Percentiles rank a stretch among this genome's conserved stretches.
phyloP scores from a whole-genome alignment of 2,113 vertebrate species.

The human (Homo sapiens) region DNA sequence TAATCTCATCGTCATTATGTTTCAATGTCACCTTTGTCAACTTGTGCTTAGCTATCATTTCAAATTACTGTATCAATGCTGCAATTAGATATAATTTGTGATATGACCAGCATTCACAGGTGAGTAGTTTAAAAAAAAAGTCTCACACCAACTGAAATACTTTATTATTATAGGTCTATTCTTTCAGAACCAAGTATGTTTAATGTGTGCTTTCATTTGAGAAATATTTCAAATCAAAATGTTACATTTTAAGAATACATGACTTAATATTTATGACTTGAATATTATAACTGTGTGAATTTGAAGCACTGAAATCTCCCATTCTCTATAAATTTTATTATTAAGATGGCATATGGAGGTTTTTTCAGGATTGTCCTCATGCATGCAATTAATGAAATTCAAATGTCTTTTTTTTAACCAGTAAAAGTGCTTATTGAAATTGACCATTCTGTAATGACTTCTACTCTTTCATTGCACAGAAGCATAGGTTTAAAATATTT shows the following conservation, averaged over 20 bases:
- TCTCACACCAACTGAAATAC: constrained; percentile 49
- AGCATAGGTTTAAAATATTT: constrained; percentile 64
- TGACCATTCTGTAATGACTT: constrained; percentile 49
- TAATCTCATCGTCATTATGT: constrained; percentile 80
- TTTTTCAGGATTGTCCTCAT: constrained; percentile 37
- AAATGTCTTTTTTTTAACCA: constrained; percentile 18
- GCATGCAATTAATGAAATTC: constrained; percentile 48
- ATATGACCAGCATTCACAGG: constrained; percentile 78
- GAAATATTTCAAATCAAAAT: constrained; percentile 64
- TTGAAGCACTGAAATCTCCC: not conserved
- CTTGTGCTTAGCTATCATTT: constrained; percentile 80
- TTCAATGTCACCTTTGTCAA: constrained; percentile 86
- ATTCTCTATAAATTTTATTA: not conserved
- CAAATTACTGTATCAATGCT: constrained; percentile 76
- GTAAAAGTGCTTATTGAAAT: constrained; percentile 60
- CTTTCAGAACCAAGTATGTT: constrained; percentile 53
- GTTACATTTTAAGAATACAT: constrained; percentile 66
- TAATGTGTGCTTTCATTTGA: constrained; percentile 42
- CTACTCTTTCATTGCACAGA: constrained; percentile 46
- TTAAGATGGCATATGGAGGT: not conserved
- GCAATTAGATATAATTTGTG: constrained; percentile 78
- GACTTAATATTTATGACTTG: constrained; percentile 71
- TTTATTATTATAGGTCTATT: constrained; percentile 68
- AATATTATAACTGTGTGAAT: not conserved
- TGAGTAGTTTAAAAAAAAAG: constrained; percentile 68